Conservation (phyloP, 2,888 invertebrate species). For the Liposcelis brunnea region DNA sequence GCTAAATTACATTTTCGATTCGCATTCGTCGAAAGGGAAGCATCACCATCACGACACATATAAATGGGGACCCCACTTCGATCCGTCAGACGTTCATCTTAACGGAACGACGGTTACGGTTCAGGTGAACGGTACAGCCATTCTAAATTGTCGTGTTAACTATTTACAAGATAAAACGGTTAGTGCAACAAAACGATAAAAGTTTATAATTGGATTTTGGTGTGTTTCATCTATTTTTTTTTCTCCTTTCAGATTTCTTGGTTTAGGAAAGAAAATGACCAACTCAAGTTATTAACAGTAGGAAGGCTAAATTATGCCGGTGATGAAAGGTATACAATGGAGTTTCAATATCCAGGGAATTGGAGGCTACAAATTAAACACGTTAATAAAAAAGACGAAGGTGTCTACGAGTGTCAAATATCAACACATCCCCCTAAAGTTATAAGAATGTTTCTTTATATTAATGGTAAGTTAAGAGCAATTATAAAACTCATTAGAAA, state of each 20-base stretch:
- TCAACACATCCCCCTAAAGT: slow-evolving; percentile 36
- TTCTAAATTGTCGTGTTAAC: slow-evolving; percentile 33
- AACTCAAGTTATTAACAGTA: slow-evolving; percentile 46
- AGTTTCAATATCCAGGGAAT: slow-evolving; percentile 34
- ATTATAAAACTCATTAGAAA: slow-evolving; percentile 7
- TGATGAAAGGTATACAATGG: slow-evolving; percentile 28
- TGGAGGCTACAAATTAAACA: slow-evolving; percentile 34
- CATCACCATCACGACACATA: slow-evolving; percentile 42
- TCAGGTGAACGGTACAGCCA: slow-evolving; percentile 33
- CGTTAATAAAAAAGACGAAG: slow-evolving; percentile 32
- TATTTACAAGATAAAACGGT: slow-evolving; percentile 35
- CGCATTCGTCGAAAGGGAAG: slow-evolving; percentile 47
- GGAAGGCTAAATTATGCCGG: slow-evolving; percentile 32
- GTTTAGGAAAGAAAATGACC: slow-evolving; percentile 44
- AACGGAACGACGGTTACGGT: slow-evolving; percentile 6
- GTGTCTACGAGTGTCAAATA: slow-evolving; percentile 33
- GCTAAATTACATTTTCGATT: slow-evolving; percentile 56
- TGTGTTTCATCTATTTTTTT: neutral
- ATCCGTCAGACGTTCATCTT: slow-evolving; percentile 1
- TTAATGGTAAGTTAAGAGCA: slow-evolving; percentile 33
- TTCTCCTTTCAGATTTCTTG: slow-evolving; percentile 42
- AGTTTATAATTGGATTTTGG: slow-evolving; percentile 10
- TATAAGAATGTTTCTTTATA: slow-evolving; percentile 31
- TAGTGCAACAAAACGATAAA: slow-evolving; percentile 14
- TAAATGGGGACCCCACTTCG: slow-evolving; percentile 6